Evolutionary conservation across 2,113 vertebrate genomes (phyloP), one percentile per base, ranked within the genome.

Genomic region (Thryonomys swinderianus): DNA sequence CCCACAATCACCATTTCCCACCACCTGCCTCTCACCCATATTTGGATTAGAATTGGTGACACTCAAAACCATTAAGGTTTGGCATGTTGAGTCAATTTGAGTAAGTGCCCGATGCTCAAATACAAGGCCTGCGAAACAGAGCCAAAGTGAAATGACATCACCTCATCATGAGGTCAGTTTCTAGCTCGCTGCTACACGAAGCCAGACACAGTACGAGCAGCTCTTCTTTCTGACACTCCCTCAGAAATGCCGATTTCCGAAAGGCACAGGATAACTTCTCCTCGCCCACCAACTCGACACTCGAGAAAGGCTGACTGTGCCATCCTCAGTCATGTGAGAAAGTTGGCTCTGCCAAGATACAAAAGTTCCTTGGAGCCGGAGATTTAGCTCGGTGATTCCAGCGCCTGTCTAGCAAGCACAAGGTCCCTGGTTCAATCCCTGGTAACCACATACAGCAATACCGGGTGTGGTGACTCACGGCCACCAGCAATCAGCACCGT

Each of bases 21-120:
- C 94, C 94, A 79, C 96, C 96, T 97, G 97, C 95, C 78, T 96
- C 96, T 96, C 90, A 73, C 48, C 81, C 92, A 2, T n/a, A 73
- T 92, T 76, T 88, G 96, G 85, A 93, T 80, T 57, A 88, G 87
- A 93, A 76, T 78, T 80, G 91, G 88, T 66, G 94, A 92, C 92
- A 95, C 93, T 69, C 85, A 64, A 88, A 94, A 92, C 87, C 85
- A 89, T 94, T 94, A 94, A 66, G 61, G 85, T 64, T 93, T 93
- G 88, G 93, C 95, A 88, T 74, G 90, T 85, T 61, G 66, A 88
- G 88, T 95, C 85, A 92, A 95, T 97, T 73, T 1, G 7, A 93
- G 74, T 82, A 92, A 96, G 92, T 81, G 90, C 37, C 88, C 88
- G 62, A 57, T 53, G 90, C 81, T 85, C 87, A 73, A 69, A 88